Evolutionary conservation across 2,113 vertebrate genomes (phyloP), one percentile per base, ranked within the genome.

Genomic region (Lamprotornis superbus): DNA sequence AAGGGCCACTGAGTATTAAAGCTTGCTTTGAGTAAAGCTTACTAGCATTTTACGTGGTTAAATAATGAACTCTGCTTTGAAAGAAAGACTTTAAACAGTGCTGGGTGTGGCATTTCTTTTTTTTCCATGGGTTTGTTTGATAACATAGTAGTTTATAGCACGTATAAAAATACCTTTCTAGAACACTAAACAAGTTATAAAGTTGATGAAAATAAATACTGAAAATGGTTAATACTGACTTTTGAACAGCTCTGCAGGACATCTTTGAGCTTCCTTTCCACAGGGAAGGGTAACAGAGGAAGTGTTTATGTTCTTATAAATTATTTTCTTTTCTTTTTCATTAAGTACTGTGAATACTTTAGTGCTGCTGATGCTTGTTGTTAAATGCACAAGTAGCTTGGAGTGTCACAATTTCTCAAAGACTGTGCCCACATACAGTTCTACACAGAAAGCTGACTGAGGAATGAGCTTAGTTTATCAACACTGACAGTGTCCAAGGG

Each of bases 231-330:
- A 68, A 33, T 82, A 31, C 12, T 64, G 22, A 23, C 40, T 78
- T 92, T 91, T 83, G 12, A 93, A 71, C 52, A 93, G 44, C 82
- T 91, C 90, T 82, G 70, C 74, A 27, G 67, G 93, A 75, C 12
- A 24, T 82, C 65, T 93, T 90, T 95, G 70, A 93, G 35, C 27
- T 47, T 60, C 33, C 78, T 84, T 89, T 89, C 31, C 52, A 28
- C 56, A 73, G 44, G 75, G 63, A 87, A 73, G 67, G 70, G 22
- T 68, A 90, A 82, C 80, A 96, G 86, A 90, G 46, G 30, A 68
- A 61, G 40, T 85, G 76, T 91, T 95, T 82, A 23, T 93, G 70
- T 82, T 80, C 33, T 60, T 92, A 28, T 18, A 60, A 90, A 76
- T 85, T 4, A 61, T 69, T 93, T 93, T 88, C 40, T 75, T 44